A percentile compares a stretch with the other conserved stretches of the same genome.
Conservation (phyloP, 2,113 vertebrate species). For the Python bivittatus region DNA sequence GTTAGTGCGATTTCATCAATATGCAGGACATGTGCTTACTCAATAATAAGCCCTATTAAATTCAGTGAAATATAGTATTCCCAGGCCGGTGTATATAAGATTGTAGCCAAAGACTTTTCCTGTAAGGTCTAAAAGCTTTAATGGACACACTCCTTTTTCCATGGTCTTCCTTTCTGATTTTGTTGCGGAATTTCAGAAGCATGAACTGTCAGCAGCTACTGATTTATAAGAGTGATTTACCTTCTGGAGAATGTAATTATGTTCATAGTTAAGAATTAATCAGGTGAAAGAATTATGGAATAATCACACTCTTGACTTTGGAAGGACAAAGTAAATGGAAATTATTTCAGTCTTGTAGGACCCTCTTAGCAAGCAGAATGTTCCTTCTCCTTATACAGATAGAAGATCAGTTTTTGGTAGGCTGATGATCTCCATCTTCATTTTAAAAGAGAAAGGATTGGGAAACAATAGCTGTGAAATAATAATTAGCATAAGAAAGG, state of each 20-base stretch:
- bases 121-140: constrained; percentile 26
- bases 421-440: constrained; percentile 14
- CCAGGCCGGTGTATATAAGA: neutral
- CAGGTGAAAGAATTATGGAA: constrained; percentile 75
- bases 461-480: neutral
- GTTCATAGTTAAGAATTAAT: constrained; percentile 83
- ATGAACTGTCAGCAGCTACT: constrained; percentile 70
- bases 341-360: constrained; percentile 3
- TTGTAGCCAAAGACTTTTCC: neutral
- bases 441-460: constrained; percentile 33
- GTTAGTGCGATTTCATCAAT: constrained; percentile 1
- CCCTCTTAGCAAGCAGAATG: constrained; percentile 44
- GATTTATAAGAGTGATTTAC: constrained; percentile 82
- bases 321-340: constrained; percentile 74
- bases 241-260: constrained; percentile 80
- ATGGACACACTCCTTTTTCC: constrained; percentile 3
- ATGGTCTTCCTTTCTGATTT: constrained; percentile 38
- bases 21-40: neutral
- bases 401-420: constrained; percentile 25
- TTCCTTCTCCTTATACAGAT: constrained; percentile 33
- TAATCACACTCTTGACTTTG: constrained; percentile 76
- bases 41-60: neutral
- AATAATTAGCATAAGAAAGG: neutral
- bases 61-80: neutral
- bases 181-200: constrained; percentile 39